Evolutionary conservation across 2,888 invertebrate species (phyloP).

Genomic region (Sussaba pulchella): DNA sequence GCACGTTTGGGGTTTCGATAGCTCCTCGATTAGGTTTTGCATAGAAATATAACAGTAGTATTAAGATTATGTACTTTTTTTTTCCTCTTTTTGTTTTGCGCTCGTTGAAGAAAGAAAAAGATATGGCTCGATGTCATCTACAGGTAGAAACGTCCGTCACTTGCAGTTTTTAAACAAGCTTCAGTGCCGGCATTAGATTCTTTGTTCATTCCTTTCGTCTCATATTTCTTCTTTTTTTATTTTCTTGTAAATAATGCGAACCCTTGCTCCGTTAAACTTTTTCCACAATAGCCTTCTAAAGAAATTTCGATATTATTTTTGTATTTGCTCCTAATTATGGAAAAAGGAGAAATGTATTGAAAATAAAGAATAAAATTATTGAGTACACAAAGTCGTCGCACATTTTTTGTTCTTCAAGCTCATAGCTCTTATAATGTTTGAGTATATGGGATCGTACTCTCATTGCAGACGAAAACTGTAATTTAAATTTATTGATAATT

Average conservation of each 20-base stretch:
- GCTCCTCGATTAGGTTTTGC: constrained; percentile 46
- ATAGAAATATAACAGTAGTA: constrained; percentile 54
- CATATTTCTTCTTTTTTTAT: not conserved
- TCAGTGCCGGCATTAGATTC: constrained; percentile 31
- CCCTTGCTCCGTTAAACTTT: constrained; percentile 46
- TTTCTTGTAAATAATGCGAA: constrained; percentile 10
- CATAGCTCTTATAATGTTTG: not conserved
- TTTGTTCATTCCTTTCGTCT: constrained; percentile 33
- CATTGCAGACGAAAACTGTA: no score
- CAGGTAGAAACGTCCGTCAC: constrained; percentile 41
- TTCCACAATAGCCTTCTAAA: constrained; percentile 59
- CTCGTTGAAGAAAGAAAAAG: not conserved
- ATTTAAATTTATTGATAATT: no score
- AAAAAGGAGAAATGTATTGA: constrained; percentile 61
- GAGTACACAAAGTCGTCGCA: constrained; percentile 27
- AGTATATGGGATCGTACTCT: no score
- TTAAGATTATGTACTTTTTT: no score
- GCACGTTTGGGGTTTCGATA: constrained; percentile 12
- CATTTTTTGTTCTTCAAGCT: not conserved
- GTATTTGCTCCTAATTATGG: constrained; percentile 63
- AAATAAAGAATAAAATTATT: constrained; percentile 66
- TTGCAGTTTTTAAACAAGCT: constrained; percentile 8
- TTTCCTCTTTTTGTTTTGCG: constrained; percentile 36
- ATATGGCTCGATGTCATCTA: constrained; percentile 26
- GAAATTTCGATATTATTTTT: constrained; percentile 67